phyloP scores from a whole-genome alignment of 92 coral and sea anemone genomes.

The Hydrozoanthus gracilis region DNA sequence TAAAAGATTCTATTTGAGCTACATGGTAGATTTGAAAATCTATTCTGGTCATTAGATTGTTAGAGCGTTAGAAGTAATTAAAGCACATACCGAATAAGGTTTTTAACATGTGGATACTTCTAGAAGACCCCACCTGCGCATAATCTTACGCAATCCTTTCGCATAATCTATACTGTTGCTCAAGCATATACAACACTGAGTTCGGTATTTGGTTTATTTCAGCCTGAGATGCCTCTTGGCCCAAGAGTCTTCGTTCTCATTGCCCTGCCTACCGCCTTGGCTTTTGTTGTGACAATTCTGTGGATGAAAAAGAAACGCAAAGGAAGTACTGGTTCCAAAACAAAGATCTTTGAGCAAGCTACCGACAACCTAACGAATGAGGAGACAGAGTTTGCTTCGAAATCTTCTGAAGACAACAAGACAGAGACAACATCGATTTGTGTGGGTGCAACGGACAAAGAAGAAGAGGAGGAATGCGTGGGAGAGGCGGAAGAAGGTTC shows the following conservation, averaged over 20 bases:
- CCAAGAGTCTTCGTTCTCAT: constrained; percentile 67
- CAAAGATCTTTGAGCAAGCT: constrained; percentile 1
- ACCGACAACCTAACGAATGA: constrained; percentile 14
- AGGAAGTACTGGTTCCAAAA: constrained; percentile 24
- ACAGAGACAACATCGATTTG: constrained; percentile 17
- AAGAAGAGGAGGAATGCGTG: constrained; percentile 4
- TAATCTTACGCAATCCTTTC: not conserved
- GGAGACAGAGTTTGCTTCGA: not conserved
- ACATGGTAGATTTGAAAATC: too few relatives aligned
- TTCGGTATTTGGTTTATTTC: not conserved
- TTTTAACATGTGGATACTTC: too few relatives aligned
- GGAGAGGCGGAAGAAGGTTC: not conserved
- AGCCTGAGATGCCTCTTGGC: constrained; percentile 75
- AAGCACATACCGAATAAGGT: too few relatives aligned
- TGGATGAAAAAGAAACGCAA: constrained; percentile 66
- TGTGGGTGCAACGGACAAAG: constrained; percentile 8
- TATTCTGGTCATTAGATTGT: too few relatives aligned
- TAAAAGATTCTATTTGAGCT: too few relatives aligned
- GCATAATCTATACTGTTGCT: not conserved
- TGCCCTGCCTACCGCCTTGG: constrained; percentile 81
- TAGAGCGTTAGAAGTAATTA: too few relatives aligned
- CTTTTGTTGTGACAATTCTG: constrained; percentile 65
- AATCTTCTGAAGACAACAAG: not conserved
- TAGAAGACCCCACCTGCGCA: constrained; percentile 9
- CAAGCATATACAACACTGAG: not conserved